Conservation (phyloP, 1,140 invertebrate genomes). For the Anastrepha ludens region DNA sequence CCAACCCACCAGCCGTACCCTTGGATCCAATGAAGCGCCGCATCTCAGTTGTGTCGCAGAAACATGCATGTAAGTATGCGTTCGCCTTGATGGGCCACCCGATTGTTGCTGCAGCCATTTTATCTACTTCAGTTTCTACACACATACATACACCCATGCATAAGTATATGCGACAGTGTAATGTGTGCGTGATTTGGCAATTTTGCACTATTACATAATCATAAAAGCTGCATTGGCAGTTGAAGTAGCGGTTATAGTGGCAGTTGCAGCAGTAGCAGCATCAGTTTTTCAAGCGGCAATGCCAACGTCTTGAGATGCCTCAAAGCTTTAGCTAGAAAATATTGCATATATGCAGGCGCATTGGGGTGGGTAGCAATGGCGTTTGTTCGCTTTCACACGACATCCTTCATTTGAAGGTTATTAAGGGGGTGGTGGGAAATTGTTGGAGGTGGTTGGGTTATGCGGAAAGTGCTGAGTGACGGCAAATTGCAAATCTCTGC, state of each 20-base stretch:
- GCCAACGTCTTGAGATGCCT: conserved; percentile 18
- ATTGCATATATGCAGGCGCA: conserved; percentile 42
- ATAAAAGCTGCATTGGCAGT: conserved; percentile 43
- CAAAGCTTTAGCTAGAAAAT: conserved; percentile 20
- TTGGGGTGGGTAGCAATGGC: neutral
- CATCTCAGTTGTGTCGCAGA: neutral
- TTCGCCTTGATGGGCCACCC: conserved; percentile 15
- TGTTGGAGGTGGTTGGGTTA: too few species aligned
- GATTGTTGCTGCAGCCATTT: conserved; percentile 14
- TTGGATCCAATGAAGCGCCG: neutral
- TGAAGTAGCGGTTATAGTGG: neutral
- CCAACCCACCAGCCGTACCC: neutral
- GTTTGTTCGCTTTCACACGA: neutral
- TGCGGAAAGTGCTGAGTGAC: conserved; percentile 44
- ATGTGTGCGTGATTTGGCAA: conserved; percentile 44
- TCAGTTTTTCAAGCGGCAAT: neutral
- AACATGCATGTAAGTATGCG: neutral
- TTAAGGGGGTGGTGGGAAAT: neutral
- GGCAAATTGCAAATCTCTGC: conserved; percentile 51
- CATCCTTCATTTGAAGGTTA: conserved; percentile 10
- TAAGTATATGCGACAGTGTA: neutral
- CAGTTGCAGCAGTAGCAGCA: neutral
- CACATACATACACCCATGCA: neutral
- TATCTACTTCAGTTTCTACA: neutral
- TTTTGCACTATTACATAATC: conserved; percentile 52